Base-by-base conservation (phyloP, 2,113 vertebrate species). In the Rutilus rutilus region DNA sequence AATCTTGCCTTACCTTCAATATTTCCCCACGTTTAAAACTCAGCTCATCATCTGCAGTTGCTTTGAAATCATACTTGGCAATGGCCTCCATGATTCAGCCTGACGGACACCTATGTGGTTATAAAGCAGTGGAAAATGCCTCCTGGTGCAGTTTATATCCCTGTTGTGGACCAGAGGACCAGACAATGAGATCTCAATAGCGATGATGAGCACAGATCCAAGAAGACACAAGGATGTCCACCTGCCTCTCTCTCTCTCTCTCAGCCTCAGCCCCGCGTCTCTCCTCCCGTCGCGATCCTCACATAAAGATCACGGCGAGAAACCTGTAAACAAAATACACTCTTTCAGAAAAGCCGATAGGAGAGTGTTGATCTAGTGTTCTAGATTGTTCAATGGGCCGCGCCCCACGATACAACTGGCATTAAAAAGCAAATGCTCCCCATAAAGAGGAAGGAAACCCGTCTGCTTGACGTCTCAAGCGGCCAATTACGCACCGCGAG, bases 31-130 rank as follows among this genome's bases (percentile, higher is more conserved):
- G 96, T 91, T 99, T 99, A 94, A 99, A 99, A 95, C 98, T 99
- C 91, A 99, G 96, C 93, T 99, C 98, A 85, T 99, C 98, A 23
- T 99, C 98, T 15, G 98, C 98, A 12, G 98, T 99, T 78, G 98
- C 98, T 95, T 97, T 99, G 94, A 99, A 99, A 94, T 99, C 97
- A 94, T 99, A 99, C 93, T 99, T 99, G 95, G 98, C 98, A 90
- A 98, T 96, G 96, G 98, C 98, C 96, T 99, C 98, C 98, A 99
- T 99, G 83, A 75, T 87, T 67, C 79, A 74, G 79, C 83, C 67
- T n/a, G 25, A 75, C 3, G n/a, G 69, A 84, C 82, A 86, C 65
- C 80, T 78, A n/a, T 59, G 82, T 39, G 47, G 59, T 73, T 45
- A 77, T 39, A 67, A 77, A n/a, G 64, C 79, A 57, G 84, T 50